phyloP scores from a whole-genome alignment of 2,113 vertebrate genomes.

The Brachyhypopomus occidentalis region DNA sequence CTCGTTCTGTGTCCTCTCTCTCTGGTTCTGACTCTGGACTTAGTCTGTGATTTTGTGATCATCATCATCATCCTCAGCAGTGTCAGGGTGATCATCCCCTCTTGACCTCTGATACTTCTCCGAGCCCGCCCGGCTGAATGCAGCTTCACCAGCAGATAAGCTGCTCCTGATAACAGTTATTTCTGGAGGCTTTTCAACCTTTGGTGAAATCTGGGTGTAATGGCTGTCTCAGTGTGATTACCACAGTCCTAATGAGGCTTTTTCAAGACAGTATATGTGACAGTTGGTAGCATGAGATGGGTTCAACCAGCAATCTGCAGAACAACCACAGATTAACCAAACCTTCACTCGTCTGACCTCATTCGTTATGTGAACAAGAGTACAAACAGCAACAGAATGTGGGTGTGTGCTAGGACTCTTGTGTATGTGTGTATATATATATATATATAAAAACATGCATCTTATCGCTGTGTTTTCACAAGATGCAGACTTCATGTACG shows the following conservation, averaged over 20 bases:
- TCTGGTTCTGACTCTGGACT: no score
- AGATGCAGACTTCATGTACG: no score
- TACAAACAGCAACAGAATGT: neutral
- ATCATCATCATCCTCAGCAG: no score
- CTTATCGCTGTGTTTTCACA: no score
- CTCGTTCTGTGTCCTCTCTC: no score
- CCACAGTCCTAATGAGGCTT: neutral
- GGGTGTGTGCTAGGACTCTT: no score
- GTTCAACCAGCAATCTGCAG: constrained; percentile 2
- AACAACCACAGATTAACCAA: neutral
- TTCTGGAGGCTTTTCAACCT: constrained; percentile 39
- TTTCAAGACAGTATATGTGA: neutral
- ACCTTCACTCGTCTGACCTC: neutral
- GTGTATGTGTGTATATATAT: no score
- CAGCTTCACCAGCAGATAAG: constrained; percentile 5
- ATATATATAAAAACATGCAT: no score
- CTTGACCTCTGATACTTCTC: neutral
- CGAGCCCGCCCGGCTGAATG: neutral
- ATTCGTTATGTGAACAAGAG: neutral
- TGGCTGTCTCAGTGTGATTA: constrained; percentile 22
- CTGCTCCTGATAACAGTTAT: constrained; percentile 40
- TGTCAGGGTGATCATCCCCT: no score
- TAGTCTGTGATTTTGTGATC: no score
- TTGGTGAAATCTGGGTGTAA: constrained; percentile 41
- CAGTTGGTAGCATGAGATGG: constrained; percentile 20